phyloP scores from a whole-genome alignment of 2,888 invertebrate species.

The Phragmatobia fuliginosa region DNA sequence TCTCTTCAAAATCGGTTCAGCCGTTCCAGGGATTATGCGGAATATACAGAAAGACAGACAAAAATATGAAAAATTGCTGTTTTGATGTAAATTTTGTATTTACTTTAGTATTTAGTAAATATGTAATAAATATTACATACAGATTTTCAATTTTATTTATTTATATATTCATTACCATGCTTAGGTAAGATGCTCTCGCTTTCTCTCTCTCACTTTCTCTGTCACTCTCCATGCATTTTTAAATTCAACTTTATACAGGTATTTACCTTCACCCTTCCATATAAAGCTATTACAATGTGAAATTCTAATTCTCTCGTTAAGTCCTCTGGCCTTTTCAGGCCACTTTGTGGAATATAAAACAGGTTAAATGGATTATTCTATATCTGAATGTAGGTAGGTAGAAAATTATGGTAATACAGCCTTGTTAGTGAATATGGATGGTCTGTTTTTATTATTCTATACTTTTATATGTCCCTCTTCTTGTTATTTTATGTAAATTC shows the following conservation, averaged over 20 bases:
- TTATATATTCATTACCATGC: too few relatives aligned
- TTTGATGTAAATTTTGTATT: too few relatives aligned
- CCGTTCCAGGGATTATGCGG: too few relatives aligned
- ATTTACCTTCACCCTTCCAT: slow-evolving; percentile 43
- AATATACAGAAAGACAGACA: too few relatives aligned
- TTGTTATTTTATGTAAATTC: slow-evolving; percentile 49
- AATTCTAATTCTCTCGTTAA: slow-evolving; percentile 79
- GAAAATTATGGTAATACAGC: slow-evolving; percentile 56
- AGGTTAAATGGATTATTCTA: slow-evolving; percentile 62
- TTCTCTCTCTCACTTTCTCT: not conserved
- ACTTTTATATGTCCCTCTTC: slow-evolving; percentile 40
- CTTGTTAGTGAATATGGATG: slow-evolving; percentile 55
- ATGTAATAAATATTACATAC: too few relatives aligned
- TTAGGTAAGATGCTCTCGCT: slow-evolving; percentile 39
- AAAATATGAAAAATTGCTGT: too few relatives aligned
- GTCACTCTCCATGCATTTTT: slow-evolving; percentile 25
- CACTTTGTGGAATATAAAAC: slow-evolving; percentile 70
- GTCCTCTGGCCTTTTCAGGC: slow-evolving; percentile 61
- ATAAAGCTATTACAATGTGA: slow-evolving; percentile 71
- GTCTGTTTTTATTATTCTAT: slow-evolving; percentile 43
- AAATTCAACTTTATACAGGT: slow-evolving; percentile 34
- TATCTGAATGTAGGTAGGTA: slow-evolving; percentile 54
- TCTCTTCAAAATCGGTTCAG: too few relatives aligned
- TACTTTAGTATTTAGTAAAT: too few relatives aligned
- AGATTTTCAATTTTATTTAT: too few relatives aligned